Conservation (phyloP, 92 coral and sea anemone genomes). For the Parazoanthus swiftii region DNA sequence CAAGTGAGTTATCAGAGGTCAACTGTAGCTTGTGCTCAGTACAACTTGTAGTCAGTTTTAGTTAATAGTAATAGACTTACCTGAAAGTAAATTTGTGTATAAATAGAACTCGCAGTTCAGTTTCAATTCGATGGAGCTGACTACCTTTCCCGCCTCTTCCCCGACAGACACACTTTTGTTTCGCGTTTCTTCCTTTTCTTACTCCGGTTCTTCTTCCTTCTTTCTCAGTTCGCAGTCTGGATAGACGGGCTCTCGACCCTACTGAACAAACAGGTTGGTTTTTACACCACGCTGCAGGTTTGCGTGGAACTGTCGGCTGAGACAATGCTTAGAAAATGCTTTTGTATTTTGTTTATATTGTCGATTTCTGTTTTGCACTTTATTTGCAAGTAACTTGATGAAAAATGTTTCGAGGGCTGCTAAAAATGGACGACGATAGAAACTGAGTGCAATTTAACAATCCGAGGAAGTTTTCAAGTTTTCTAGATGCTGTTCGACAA, state of each 20-base stretch:
- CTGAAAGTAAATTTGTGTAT: neutral
- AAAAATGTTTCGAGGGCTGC: too few species aligned
- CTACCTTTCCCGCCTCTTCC: neutral
- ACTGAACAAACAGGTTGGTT: constrained; percentile 78
- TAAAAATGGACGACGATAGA: too few species aligned
- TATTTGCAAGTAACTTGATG: too few species aligned
- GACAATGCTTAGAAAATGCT: neutral
- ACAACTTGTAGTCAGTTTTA: neutral
- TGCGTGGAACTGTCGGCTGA: neutral
- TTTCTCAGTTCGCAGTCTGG: constrained; percentile 88
- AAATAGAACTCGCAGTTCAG: too few species aligned
- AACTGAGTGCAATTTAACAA: too few species aligned
- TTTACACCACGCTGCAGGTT: neutral
- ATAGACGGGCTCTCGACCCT: constrained; percentile 84
- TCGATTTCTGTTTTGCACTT: neutral
- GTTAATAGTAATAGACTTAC: neutral
- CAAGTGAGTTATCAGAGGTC: too few species aligned
- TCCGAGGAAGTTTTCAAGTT: too few species aligned
- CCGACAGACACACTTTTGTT: neutral
- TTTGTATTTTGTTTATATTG: neutral
- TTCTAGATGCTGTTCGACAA: too few species aligned
- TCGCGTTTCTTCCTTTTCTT: neutral
- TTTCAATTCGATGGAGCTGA: neutral
- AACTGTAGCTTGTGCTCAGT: too few species aligned
- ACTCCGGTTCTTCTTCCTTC: neutral